Conservation (phyloP, 2,797 vertebrate genomes). For the Rhinogobio ventralis region DNA sequence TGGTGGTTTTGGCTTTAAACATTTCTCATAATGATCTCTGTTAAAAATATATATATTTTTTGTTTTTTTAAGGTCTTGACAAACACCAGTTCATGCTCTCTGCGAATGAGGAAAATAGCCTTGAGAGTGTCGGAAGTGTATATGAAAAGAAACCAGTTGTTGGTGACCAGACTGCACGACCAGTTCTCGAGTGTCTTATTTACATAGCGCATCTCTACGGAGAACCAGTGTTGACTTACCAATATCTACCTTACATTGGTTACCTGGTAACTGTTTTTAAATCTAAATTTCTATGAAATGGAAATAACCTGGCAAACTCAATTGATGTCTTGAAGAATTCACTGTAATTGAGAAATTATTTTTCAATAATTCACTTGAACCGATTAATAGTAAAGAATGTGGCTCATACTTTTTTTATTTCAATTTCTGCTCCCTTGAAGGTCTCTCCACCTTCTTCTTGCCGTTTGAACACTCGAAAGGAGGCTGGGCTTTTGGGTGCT, state of each 20-base stretch:
- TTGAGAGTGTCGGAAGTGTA: slow-evolving; percentile 83
- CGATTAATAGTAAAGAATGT: neutral
- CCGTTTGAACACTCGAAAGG: slow-evolving; percentile 95
- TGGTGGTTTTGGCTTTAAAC: neutral
- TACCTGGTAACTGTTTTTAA: slow-evolving; percentile 84
- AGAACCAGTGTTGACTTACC: slow-evolving; percentile 96
- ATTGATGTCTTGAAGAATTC: neutral
- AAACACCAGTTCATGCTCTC: slow-evolving; percentile 89
- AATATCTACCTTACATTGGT: slow-evolving; percentile 96
- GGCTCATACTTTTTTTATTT: neutral
- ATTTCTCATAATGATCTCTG: slow-evolving; percentile 1
- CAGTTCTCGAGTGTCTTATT: slow-evolving; percentile 92
- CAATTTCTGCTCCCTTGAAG: slow-evolving; percentile 58
- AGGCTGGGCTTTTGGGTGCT: slow-evolving; percentile 91
- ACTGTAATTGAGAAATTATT: neutral
- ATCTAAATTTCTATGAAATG: neutral
- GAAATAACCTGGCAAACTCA: neutral
- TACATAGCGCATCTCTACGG: slow-evolving; percentile 96
- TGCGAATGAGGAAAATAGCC: slow-evolving; percentile 77
- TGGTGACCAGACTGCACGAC: slow-evolving; percentile 89
- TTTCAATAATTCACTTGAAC: neutral
- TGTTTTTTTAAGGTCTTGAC: slow-evolving; percentile 78
- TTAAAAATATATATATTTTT: neutral
- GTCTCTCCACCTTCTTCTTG: slow-evolving; percentile 85
- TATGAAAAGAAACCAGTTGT: slow-evolving; percentile 91